phyloP scores from a whole-genome alignment of 2,113 vertebrate genomes.

The Gopherus evgoodei region DNA sequence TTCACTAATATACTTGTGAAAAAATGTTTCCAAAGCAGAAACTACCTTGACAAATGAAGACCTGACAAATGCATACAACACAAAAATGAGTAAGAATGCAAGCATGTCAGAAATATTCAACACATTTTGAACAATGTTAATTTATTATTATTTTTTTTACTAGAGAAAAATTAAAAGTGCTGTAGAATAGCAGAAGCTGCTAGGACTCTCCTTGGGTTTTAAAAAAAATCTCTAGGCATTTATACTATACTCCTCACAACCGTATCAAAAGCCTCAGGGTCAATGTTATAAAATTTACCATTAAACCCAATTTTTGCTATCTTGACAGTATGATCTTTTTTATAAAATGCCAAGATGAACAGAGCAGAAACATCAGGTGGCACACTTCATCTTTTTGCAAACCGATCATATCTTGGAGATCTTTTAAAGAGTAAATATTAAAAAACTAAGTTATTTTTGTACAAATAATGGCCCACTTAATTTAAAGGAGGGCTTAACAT shows the following conservation, averaged over 20 bases:
- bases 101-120: background rate
- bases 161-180: background rate
- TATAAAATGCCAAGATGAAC: background rate
- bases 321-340: background rate
- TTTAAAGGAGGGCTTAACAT: background rate
- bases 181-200: background rate
- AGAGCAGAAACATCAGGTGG: background rate
- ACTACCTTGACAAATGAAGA: background rate
- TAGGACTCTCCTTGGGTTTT: background rate
- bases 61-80: background rate
- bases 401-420: background rate
- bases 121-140: background rate
- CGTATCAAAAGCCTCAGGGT: background rate
- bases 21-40: background rate
- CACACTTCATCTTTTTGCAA: background rate
- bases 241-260: background rate
- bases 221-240: background rate
- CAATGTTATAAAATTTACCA: background rate
- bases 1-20: background rate
- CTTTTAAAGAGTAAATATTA: background rate
- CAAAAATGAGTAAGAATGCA: background rate
- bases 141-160: background rate
- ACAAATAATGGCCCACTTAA: background rate
- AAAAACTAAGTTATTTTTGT: background rate
- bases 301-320: background rate